Conservation (phyloP, 2,888 invertebrate genomes). For the Bombylius discolor region DNA sequence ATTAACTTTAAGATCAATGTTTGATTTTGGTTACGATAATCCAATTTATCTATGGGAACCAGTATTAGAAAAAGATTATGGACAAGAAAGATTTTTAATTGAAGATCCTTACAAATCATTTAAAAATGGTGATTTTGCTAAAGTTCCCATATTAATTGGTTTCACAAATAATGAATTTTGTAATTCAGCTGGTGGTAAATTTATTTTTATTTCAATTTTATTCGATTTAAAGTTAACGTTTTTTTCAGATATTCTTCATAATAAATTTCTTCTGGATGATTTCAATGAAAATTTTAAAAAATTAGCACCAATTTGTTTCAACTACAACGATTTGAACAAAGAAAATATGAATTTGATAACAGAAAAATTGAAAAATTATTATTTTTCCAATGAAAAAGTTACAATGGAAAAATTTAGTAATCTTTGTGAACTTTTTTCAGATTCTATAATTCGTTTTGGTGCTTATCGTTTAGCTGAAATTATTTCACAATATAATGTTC, state of each 20-base stretch:
- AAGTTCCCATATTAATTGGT: constrained; percentile 40
- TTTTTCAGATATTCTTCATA: constrained; percentile 23
- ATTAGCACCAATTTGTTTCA: constrained; percentile 40
- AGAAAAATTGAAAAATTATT: not conserved
- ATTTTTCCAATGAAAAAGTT: constrained; percentile 16
- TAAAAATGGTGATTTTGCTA: constrained; percentile 31
- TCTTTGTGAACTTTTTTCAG: constrained; percentile 21
- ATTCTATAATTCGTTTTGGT: constrained; percentile 38
- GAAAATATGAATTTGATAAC: constrained; percentile 19
- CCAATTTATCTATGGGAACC: constrained; percentile 35
- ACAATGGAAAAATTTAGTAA: not conserved
- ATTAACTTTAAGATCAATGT: constrained; percentile 18
- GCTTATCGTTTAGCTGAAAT: constrained; percentile 38
- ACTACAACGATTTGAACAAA: constrained; percentile 23
- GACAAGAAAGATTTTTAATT: constrained; percentile 39
- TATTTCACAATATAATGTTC: constrained; percentile 30
- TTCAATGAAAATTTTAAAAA: constrained; percentile 38
- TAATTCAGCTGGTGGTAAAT: constrained; percentile 33
- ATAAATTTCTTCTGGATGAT: constrained; percentile 30
- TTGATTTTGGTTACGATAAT: constrained; percentile 23
- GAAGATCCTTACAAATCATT: constrained; percentile 36
- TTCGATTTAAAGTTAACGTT: constrained; percentile 18
- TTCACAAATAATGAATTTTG: constrained; percentile 40
- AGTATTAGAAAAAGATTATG: constrained; percentile 38
- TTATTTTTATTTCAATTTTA: not conserved